Base-by-base conservation (phyloP, 2,797 vertebrate species). In the Tinamus major region DNA sequence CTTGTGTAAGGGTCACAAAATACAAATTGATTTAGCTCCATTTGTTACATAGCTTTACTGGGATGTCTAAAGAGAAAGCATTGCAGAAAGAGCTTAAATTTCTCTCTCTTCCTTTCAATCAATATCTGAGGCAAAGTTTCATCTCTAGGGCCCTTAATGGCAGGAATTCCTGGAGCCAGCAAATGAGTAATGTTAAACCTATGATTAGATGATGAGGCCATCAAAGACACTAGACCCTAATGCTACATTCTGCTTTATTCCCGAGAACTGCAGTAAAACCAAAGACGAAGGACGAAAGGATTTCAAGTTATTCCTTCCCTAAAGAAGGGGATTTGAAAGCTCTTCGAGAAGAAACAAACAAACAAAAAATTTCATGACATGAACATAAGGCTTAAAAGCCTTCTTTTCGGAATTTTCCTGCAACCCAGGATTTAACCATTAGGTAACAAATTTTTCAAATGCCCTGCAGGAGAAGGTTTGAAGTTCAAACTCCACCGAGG, bases 51-150 rank as follows among this genome's bases (percentile, higher is more conserved):
- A 93, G 94, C 95, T 96, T 95, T 96, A 93, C 89, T 95, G 71
- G 93, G 95, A 96, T 86, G 90, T 46, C 91, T 88, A 88, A 95
- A 87, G 97, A 96, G 97, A 98, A 96, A 97, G 97, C 97, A 97
- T 68, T 65, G 78, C 94, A 96, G 37, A 97, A 95, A 93, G 94
- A 97, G 97, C 98, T 99, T 98, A 96, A 98, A 98, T 99, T 99
- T 98, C 98, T 98, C 97, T 97, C 98, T 97, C 94, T 97, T 98
- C 98, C 98, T 97, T 97, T 98, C 98, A 98, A 99, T 99, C 98
- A 97, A 99, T 99, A 99, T 98, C 97, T 98, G 98, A 98, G 98
- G 98, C 98, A 98, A 97, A 98, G 98, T 99, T 99, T 99, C 98
- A 98, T 99, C 99, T 98, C 98, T 94, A 95, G 98, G 98, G 98